Evolutionary conservation across 2,888 invertebrate genomes (phyloP).

Genomic region (Achlya flavicornis): DNA sequence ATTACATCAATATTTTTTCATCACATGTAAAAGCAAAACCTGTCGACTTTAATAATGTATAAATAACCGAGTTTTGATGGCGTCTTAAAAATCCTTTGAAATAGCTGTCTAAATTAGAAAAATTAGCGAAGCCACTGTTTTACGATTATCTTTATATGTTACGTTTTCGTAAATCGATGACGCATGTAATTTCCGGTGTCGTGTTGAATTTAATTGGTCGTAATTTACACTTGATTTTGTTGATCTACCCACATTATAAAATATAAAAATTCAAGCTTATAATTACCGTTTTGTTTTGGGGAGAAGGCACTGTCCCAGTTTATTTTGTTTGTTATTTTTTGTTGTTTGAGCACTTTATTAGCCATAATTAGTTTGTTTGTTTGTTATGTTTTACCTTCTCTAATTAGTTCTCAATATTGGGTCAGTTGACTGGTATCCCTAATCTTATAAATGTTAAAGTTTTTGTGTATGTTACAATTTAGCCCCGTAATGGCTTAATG

Average conservation of each 20-base stretch:
- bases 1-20: background rate
- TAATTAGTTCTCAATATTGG: too few relatives aligned
- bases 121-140: slow-evolving; percentile 52
- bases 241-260: background rate
- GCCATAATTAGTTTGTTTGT: background rate
- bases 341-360: background rate
- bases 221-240: slow-evolving; percentile 34
- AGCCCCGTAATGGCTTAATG: too few relatives aligned
- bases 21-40: background rate
- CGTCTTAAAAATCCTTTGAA: background rate
- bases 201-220: slow-evolving; percentile 39
- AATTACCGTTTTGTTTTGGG: background rate
- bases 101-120: slow-evolving; percentile 48
- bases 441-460: too few relatives aligned
- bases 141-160: slow-evolving; percentile 37
- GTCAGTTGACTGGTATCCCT: too few relatives aligned
- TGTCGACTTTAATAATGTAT: background rate
- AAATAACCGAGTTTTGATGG: background rate
- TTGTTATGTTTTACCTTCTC: too few relatives aligned
- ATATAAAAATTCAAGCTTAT: background rate
- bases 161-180: slow-evolving; percentile 5
- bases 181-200: background rate
- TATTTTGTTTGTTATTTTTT: background rate
- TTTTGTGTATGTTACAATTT: too few relatives aligned
- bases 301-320: background rate